Evolutionary conservation across 2,797 vertebrate genomes (phyloP).

Genomic region (Helarctos malayanus): DNA sequence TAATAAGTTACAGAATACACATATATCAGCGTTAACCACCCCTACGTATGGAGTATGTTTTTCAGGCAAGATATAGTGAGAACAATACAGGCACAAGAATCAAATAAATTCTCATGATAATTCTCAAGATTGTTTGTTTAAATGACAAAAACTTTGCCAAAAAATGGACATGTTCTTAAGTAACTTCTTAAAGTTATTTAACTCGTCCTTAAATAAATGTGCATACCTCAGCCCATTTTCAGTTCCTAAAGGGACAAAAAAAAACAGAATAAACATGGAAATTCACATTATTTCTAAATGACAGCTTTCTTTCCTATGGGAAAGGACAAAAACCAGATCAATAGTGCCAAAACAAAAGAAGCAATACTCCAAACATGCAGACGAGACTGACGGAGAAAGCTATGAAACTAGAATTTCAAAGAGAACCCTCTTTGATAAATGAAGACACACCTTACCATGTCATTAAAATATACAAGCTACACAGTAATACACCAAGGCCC

Average conservation of each 20-base stretch:
- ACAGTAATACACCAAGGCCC: neutral
- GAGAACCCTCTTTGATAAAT: conserved; percentile 63
- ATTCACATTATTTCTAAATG: conserved; percentile 58
- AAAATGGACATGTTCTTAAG: neutral
- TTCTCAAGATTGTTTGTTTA: conserved; percentile 22
- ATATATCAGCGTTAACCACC: neutral
- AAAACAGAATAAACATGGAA: neutral
- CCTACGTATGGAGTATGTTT: neutral
- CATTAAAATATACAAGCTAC: conserved; percentile 53
- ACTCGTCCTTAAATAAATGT: conserved; percentile 34
- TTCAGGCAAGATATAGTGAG: neutral
- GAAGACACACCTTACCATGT: conserved; percentile 52
- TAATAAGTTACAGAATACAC: neutral
- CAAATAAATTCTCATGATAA: conserved; percentile 14
- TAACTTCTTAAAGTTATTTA: conserved; percentile 25
- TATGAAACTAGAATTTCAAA: conserved; percentile 74
- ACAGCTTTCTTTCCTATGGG: conserved; percentile 45
- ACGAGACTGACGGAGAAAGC: conserved; percentile 39
- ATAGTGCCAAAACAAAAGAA: conserved; percentile 65
- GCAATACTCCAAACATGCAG: conserved; percentile 43
- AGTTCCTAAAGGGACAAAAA: neutral
- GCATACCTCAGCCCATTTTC: conserved; percentile 3
- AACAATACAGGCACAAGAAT: neutral
- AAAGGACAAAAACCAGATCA: conserved; percentile 70
- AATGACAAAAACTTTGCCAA: neutral